phyloP scores from a whole-genome alignment of 2,113 vertebrate genomes.

The Albula goreensis region DNA sequence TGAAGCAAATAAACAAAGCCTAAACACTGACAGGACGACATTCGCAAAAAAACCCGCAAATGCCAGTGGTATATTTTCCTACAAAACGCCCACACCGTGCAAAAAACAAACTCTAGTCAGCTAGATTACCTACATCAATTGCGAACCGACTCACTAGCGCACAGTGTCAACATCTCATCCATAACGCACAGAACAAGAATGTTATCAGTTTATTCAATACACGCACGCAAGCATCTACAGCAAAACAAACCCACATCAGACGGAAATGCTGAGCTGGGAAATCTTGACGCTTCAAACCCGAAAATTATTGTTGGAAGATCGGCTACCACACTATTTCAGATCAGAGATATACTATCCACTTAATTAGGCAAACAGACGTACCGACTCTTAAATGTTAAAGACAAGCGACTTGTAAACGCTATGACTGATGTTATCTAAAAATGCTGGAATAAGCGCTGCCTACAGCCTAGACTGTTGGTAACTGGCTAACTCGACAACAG shows the following conservation, averaged over 20 bases:
- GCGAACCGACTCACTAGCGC: conserved; percentile 1
- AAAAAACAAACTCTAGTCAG: conserved; percentile 22
- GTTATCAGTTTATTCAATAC: neutral
- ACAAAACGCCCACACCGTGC: conserved; percentile 42
- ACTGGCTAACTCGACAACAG: too few relatives aligned
- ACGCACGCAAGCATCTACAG: neutral
- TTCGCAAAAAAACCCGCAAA: conserved; percentile 12
- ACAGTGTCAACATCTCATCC: conserved; percentile 5
- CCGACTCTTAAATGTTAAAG: neutral
- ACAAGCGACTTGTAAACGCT: neutral
- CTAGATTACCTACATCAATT: conserved; percentile 6
- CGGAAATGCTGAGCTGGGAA: conserved; percentile 23
- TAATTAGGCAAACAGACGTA: neutral
- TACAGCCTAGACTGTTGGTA: neutral
- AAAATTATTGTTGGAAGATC: neutral
- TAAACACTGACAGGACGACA: conserved; percentile 20
- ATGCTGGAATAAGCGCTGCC: neutral
- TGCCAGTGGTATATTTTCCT: conserved; percentile 35
- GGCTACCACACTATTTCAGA: neutral
- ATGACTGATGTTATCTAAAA: neutral
- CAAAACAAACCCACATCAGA: conserved; percentile 27
- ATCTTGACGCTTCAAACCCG: neutral
- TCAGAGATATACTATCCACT: neutral
- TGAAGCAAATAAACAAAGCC: conserved; percentile 9
- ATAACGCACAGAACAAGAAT: neutral